Evolutionary conservation across 1,140 invertebrate species (phyloP).

Genomic region (Magallana angulata): DNA sequence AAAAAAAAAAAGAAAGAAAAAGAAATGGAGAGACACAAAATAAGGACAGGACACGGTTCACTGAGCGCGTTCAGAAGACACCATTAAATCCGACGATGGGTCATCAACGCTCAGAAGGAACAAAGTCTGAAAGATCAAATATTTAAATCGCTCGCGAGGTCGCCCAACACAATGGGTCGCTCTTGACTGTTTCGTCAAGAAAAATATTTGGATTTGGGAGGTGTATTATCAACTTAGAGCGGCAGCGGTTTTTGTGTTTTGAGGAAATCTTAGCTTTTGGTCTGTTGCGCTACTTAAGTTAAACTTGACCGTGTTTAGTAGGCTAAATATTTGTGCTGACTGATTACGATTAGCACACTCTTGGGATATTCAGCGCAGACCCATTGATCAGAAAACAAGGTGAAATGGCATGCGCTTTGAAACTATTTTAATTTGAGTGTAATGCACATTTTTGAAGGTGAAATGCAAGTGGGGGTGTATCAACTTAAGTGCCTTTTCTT

Average conservation of each 20-base stretch:
- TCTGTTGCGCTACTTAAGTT: not conserved
- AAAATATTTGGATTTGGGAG: slow-evolving; percentile 28
- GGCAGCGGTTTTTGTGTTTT: not conserved
- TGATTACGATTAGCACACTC: too few species aligned
- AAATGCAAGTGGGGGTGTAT: too few species aligned
- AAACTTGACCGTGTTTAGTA: slow-evolving; percentile 4
- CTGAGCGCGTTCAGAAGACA: not conserved
- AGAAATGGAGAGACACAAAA: not conserved
- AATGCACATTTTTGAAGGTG: too few species aligned
- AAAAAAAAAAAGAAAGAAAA: not conserved
- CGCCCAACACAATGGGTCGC: not conserved
- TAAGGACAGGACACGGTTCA: not conserved
- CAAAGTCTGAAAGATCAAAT: slow-evolving; percentile 16
- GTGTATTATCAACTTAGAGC: slow-evolving; percentile 34
- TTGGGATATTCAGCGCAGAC: too few species aligned
- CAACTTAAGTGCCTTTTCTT: too few species aligned
- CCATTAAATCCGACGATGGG: not conserved
- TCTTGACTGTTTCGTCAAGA: slow-evolving; percentile 35
- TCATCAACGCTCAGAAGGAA: not conserved
- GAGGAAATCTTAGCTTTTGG: not conserved
- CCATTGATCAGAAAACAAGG: too few species aligned
- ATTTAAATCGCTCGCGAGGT: slow-evolving; percentile 31
- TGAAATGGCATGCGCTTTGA: too few species aligned
- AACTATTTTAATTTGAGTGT: too few species aligned
- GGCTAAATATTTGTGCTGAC: not conserved